These are phyloP conservation scores for Micromesistius poutassou DNA, from an alignment of 2,797 vertebrate genomes.

Conservation along the genomic window DNA sequence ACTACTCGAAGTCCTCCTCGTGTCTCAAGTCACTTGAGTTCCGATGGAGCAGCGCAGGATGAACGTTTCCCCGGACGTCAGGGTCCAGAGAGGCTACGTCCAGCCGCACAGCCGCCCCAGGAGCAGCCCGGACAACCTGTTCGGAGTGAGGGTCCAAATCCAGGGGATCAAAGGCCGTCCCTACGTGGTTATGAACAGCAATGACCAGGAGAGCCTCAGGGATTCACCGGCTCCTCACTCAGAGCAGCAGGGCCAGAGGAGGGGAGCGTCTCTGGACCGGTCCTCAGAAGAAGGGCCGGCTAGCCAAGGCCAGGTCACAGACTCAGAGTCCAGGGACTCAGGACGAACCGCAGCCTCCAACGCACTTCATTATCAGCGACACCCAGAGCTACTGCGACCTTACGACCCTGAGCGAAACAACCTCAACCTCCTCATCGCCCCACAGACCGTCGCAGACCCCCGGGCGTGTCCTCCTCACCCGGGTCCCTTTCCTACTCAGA, in stretches of 20 bases:
- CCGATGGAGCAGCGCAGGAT: constrained; percentile 80
- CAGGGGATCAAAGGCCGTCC: constrained; percentile 92
- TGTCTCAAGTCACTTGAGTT: constrained; percentile 12
- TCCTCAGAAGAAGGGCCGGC: constrained; percentile 35
- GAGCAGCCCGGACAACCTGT: constrained; percentile 63
- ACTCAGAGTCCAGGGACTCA: constrained; percentile 50
- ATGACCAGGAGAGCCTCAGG: constrained; percentile 63
- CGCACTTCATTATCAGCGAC: constrained; percentile 81
- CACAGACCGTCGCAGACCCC: constrained; percentile 26
- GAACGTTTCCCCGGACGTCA: constrained; percentile 65
- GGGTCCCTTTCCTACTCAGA: constrained; percentile 10
- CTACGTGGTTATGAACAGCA: constrained; percentile 88
- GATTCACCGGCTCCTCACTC: not conserved
- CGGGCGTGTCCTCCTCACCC: constrained; percentile 10
- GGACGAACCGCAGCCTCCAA: constrained; percentile 56
- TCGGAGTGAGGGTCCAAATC: constrained; percentile 88
- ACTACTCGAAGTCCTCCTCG: constrained; percentile 19
- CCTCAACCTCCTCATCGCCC: constrained; percentile 51
- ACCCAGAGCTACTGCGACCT: constrained; percentile 84
- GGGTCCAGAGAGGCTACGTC: constrained; percentile 62
- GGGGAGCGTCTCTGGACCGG: constrained; percentile 20
- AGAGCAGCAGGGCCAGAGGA: constrained; percentile 59
- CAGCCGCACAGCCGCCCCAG: constrained; percentile 53
- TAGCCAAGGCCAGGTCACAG: constrained; percentile 31
- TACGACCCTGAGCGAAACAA: constrained; percentile 82